Base-by-base conservation (phyloP, 2,797 vertebrate genomes). In the Carcharodon carcharias region DNA sequence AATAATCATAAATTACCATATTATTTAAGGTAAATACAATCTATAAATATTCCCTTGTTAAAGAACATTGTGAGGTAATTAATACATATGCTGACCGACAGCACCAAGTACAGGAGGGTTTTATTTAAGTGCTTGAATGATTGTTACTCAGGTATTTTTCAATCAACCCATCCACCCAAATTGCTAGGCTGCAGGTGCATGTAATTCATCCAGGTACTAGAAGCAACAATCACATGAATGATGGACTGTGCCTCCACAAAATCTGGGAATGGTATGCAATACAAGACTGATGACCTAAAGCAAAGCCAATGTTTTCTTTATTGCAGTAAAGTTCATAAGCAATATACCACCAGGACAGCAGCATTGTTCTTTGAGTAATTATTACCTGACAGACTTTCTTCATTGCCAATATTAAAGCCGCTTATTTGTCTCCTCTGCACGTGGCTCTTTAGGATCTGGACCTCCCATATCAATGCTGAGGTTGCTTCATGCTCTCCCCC, bases 61-160 rank as follows among this genome's bases (percentile, higher is more conserved):
- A 73, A 95, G 50, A 56, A 56, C 69, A 95, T 18, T 31, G 50
- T 95, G 71, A 56, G 45, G 12, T 73, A 73, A 71, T 77, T 56
- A 95, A 95, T 77, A 73, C 50, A 28, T 18, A 73, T 73, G 9
- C 28, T n/a, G 69, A 73, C 28, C 73, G 16, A 77, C 65, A 95
- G 35, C 69, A 69, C 35, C 18, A 54, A 95, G 63, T 73, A 18
- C 69, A 65, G 63, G 35, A 67, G 8, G 35, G n/a, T 73, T 56
- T 95, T 73, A 71, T 77, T 71, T n/a, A 95, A 95, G 54, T 95
- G 50, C 28, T 95, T 95, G 50, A 71, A 56, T 95, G 94, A 95
- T 58, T 92, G 56, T 63, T 50, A 23, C n/a, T 45, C 4, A 73
- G 67, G 50, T 73, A 73, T 73, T 73, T 56, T 95, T 65, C 35